Conservation (phyloP, 2,888 invertebrate genomes). For the Polydesmus complanatus region DNA sequence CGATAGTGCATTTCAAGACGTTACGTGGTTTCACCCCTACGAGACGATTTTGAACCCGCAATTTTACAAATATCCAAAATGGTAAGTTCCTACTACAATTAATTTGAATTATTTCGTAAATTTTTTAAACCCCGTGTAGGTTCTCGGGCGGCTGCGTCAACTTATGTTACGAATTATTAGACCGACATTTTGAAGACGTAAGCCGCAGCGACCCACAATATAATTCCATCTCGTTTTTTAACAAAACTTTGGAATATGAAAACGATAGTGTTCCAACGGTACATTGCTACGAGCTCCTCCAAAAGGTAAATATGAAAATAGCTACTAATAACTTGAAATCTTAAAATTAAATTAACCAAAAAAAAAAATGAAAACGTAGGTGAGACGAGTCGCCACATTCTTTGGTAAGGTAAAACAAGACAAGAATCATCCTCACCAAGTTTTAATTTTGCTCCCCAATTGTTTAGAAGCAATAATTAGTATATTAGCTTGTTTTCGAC, state of each 20-base stretch:
- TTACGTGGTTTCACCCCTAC: neutral
- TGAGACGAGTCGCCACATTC: no score
- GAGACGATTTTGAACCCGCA: neutral
- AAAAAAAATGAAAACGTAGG: no score
- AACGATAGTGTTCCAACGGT: no score
- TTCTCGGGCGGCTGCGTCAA: slow-evolving; percentile 81
- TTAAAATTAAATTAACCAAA: no score
- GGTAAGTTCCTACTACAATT: neutral
- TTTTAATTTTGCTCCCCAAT: neutral
- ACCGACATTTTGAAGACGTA: slow-evolving; percentile 67
- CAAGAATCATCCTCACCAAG: no score
- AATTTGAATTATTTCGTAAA: neutral
- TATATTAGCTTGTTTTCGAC: neutral
- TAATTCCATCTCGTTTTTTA: no score
- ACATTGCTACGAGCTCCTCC: no score
- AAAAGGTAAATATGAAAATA: no score
- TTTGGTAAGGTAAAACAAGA: no score
- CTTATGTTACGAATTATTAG: slow-evolving; percentile 83
- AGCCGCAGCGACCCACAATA: slow-evolving; percentile 64
- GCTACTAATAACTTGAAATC: no score
- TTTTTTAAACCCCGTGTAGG: slow-evolving; percentile 37
- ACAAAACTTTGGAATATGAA: no score
- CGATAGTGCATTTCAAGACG: neutral
- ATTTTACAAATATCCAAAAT: neutral
- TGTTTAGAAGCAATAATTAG: neutral